Evolutionary conservation across 2,113 vertebrate species (phyloP), one percentile per base, ranked within the genome.

Genomic region (Dolichotis patagonum): DNA sequence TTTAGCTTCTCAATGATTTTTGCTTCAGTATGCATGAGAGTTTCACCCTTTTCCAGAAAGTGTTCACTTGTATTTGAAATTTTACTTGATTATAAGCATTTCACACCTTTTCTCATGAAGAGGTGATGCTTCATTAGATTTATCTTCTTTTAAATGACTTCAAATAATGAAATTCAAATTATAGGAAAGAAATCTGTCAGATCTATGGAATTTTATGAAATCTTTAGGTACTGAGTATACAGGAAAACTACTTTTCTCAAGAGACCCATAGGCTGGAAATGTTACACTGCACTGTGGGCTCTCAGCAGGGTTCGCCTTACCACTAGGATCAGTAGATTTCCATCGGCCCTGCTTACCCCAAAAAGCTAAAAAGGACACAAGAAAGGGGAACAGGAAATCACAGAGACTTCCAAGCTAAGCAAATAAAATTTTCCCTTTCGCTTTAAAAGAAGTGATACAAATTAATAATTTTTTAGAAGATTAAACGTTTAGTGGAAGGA

Each of bases 231-330:
- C 56, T 87, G 26, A 90, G n/a, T 5, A 87, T 49, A 90, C 10
- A n/a, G 49, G 52, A 52, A 96, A 95, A 95, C 71, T 41, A 62
- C 85, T 94, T 73, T 46, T 92, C 60, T 91, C 94, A 58, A 88
- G 52, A 41, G 7, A 93, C n/a, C 13, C 17, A 38, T 0, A 24
- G 43, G 6, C 24, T 95, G 35, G 85, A 87, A 89, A 97, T 94
- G 80, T 24, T 85, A 46, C 7, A 65, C 28, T 86, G 20, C 19
- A 19, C 46, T 73, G 12, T 7, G 73, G 56, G 86, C 52, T 80
- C 38, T 20, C 11, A 69, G 28, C 63, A 54, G 32, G 38, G 52
- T 77, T 32, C 32, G 38, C 54, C 63, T 93, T 35, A 13, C 46
- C 16, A 24, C 58, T 4, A 0, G 46, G 46, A 19, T 56, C 17